Evolutionary conservation across 2,797 vertebrate genomes (phyloP), one percentile per base, ranked within the genome.

Genomic region (Pangasius sanitwongsei): DNA sequence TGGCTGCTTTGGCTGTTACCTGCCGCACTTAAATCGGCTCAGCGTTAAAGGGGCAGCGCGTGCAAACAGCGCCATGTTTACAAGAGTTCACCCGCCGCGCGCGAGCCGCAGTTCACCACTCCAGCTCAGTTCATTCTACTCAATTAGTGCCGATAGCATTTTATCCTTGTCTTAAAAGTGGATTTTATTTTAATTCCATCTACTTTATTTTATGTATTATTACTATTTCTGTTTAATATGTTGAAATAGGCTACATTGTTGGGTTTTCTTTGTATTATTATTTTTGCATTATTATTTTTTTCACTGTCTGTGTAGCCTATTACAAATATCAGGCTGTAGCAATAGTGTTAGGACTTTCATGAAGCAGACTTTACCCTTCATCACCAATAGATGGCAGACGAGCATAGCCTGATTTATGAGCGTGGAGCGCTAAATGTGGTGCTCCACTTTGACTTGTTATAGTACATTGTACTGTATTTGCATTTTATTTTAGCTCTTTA

Each of bases 1-100:
- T 23, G 41, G 16, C 67, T 55, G 67, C 72, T 69, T 74, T 93
- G 95, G 57, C 84, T 91, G 92, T 93, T 93, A 93, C 92, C 85
- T 92, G 90, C 92, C 90, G 92, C 88, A 50, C 74, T 88, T 75
- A 93, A 94, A 94, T 92, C 93, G 92, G 92, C 94, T 95, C 94
- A 94, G 87, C 92, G 91, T 96, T 95, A 96, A 96, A 97, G 96
- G 91, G 91, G 88, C 94, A 94, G 94, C 85, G 75, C 84, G 67
- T 80, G 31, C 48, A 28, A 72, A 77, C 48, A 23, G 15, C 37
- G 25, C 4, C 23, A 55, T 13, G 31, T 67, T 74, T 80, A 53
- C 28, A 55, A 4, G 1, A 11, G 31, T 37, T 67, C 59, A 31
- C 18, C 41, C 55, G 23, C n/a, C 7, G 1, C 57, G 50, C 75